These are phyloP conservation scores for Orthosia gracilis DNA, from an alignment of 2,888 invertebrate species.

Conservation along the genomic window DNA sequence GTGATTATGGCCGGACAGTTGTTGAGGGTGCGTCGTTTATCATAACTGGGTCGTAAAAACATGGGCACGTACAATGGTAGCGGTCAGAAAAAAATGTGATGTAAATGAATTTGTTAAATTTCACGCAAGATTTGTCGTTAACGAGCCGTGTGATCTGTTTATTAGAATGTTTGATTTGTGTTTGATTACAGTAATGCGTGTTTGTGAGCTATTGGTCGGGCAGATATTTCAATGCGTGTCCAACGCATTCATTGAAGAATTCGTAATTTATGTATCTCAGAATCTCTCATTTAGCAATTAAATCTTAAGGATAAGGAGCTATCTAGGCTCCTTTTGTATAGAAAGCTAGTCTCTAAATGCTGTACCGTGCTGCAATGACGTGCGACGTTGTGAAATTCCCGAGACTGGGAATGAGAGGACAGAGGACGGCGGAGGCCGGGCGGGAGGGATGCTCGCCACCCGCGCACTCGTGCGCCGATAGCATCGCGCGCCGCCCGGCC, in stretches of 20 bases:
- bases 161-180: constrained; percentile 47
- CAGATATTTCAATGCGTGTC: constrained; percentile 14
- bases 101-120: constrained; percentile 81
- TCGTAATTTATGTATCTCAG: not conserved
- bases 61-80: constrained; percentile 72
- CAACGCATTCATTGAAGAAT: not conserved
- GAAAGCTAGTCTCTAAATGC: not conserved
- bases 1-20: constrained; percentile 70
- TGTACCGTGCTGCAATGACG: constrained; percentile 49
- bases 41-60: constrained; percentile 81
- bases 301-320: no score
- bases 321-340: no score
- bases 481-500: constrained; percentile 77
- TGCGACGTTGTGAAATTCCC: constrained; percentile 47
- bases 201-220: constrained; percentile 23
- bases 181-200: constrained; percentile 45
- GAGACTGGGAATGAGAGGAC: constrained; percentile 24
- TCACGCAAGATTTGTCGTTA: constrained; percentile 79
- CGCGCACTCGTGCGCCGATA: constrained; percentile 81
- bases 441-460: constrained; percentile 64
- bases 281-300: not conserved
- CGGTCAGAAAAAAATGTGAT: constrained; percentile 69
- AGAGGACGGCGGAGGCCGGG: constrained; percentile 34
- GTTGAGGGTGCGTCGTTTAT: constrained; percentile 81
- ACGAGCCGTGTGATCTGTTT: constrained; percentile 65